Conservation (phyloP, 2,113 vertebrate species). For the Conger conger region DNA sequence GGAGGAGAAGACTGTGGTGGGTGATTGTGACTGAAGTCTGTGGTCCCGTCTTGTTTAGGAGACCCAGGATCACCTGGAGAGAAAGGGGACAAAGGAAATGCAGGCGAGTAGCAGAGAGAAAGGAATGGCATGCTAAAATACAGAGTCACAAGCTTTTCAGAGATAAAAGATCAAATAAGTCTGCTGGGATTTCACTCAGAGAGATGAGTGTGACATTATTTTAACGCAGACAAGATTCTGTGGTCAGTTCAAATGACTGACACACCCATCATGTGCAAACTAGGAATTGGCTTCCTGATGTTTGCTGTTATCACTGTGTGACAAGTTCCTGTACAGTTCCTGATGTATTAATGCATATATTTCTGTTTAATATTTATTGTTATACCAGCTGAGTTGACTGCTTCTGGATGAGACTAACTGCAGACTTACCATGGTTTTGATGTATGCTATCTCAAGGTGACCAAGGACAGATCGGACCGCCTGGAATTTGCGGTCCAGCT, state of each 20-base stretch:
- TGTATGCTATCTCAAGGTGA: slow-evolving; percentile 74
- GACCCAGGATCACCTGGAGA: slow-evolving; percentile 80
- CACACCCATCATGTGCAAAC: background rate
- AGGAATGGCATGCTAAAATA: background rate
- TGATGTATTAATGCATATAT: too few relatives aligned
- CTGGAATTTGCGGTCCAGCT: slow-evolving; percentile 79
- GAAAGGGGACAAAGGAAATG: slow-evolving; percentile 82
- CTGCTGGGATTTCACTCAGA: background rate
- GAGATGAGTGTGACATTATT: background rate
- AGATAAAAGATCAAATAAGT: too few relatives aligned
- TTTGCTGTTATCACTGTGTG: too few relatives aligned
- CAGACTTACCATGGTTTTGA: background rate
- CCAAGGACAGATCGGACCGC: slow-evolving; percentile 77
- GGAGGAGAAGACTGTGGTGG: background rate
- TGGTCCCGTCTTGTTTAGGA: slow-evolving; percentile 62
- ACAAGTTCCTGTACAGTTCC: too few relatives aligned
- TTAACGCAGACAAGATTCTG: background rate
- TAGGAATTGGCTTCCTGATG: too few relatives aligned
- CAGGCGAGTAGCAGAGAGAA: slow-evolving; percentile 65
- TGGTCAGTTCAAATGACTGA: background rate
- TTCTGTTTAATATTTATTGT: background rate
- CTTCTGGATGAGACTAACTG: background rate
- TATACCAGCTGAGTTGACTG: background rate
- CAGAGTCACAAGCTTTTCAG: background rate
- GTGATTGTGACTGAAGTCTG: background rate